These are phyloP conservation scores for Bombus confusus DNA, from an alignment of 1,140 invertebrate species.

Conservation along the genomic window DNA sequence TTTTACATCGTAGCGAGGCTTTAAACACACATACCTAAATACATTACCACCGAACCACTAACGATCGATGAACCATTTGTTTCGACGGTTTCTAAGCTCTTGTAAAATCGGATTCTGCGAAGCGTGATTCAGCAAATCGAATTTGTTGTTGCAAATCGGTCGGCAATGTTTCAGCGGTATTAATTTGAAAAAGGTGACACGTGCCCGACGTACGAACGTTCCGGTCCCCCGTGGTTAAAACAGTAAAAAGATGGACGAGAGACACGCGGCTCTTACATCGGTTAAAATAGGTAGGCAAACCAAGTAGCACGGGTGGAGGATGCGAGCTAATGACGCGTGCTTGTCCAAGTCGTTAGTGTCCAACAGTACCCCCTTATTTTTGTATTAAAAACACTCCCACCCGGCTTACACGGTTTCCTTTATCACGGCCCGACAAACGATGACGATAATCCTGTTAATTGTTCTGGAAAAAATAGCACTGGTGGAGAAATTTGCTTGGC, in stretches of 20 bases:
- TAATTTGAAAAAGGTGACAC: constrained; percentile 50
- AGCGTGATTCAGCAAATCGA: constrained; percentile 9
- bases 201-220: constrained; percentile 39
- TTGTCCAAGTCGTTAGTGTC: constrained; percentile 75
- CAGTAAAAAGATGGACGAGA: constrained; percentile 61
- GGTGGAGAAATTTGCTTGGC: no score
- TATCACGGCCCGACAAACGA: constrained; percentile 49
- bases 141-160: constrained; percentile 47
- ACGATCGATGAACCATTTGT: background rate
- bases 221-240: constrained; percentile 64
- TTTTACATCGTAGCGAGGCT: no score
- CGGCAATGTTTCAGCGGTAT: constrained; percentile 16
- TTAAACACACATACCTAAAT: no score
- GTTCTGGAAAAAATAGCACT: constrained; percentile 41
- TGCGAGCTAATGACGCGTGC: constrained; percentile 75
- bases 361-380: constrained; percentile 76
- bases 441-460: constrained; percentile 70
- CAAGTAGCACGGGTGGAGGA: constrained; percentile 68
- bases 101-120: background rate
- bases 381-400: constrained; percentile 75
- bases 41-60: no score
- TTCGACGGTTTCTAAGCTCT: background rate
- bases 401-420: constrained; percentile 10
- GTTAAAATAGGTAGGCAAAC: constrained; percentile 65
- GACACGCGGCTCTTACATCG: constrained; percentile 62